phyloP scores from a whole-genome alignment of 2,797 vertebrate genomes.

The Dipus sagitta region DNA sequence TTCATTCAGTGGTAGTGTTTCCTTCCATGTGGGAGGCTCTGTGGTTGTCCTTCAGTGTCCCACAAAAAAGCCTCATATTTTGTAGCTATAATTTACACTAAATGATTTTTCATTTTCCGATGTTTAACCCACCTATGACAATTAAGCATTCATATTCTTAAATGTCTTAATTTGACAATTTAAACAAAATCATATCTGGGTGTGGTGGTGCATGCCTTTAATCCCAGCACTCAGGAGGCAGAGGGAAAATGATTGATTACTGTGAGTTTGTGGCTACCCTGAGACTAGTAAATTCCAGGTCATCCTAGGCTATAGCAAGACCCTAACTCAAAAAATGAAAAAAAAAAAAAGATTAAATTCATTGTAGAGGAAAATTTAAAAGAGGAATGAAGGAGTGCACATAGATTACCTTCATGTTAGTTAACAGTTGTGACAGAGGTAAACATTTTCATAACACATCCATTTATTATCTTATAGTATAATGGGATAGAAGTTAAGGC shows the following conservation, averaged over 20 bases:
- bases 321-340: background rate
- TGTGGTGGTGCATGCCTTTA: too few relatives aligned
- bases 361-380: conserved; percentile 7
- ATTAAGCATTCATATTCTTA: background rate
- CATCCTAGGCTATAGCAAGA: too few relatives aligned
- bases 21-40: too few relatives aligned
- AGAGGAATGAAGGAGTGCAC: too few relatives aligned
- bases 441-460: background rate
- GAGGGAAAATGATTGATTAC: too few relatives aligned
- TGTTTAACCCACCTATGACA: background rate
- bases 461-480: background rate
- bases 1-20: background rate
- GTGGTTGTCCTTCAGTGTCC: background rate
- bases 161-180: background rate
- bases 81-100: background rate
- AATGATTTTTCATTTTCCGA: background rate
- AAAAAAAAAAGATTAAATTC: background rate
- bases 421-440: background rate
- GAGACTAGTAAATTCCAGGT: too few relatives aligned
- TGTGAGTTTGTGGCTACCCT: too few relatives aligned
- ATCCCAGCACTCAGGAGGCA: too few relatives aligned
- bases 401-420: background rate
- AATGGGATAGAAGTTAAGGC: background rate
- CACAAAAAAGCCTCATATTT: background rate
- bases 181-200: too few relatives aligned